Evolutionary conservation across 2,888 invertebrate genomes (phyloP).

Genomic region (Eupithecia subumbrata): DNA sequence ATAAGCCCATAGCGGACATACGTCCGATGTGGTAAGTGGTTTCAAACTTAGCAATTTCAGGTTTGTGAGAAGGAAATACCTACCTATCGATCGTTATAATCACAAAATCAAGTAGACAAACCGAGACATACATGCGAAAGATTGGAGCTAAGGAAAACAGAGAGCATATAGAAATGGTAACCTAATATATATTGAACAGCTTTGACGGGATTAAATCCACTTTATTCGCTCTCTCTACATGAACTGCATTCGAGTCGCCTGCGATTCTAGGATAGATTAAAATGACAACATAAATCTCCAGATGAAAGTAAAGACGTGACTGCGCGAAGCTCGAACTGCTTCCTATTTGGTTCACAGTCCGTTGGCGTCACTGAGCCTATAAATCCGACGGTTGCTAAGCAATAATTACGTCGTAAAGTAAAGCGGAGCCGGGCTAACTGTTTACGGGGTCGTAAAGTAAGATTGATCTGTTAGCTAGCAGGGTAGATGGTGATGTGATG

Average conservation of each 20-base stretch:
- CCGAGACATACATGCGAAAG: background rate
- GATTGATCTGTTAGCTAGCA: conserved; percentile 11
- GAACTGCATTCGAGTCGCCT: background rate
- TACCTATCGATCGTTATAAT: background rate
- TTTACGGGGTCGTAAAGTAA: conserved; percentile 18
- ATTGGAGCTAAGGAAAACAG: background rate
- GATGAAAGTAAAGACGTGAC: conserved; percentile 4
- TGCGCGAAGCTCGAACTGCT: background rate
- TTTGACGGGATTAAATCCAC: background rate
- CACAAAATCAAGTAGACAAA: background rate
- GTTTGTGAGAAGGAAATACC: background rate
- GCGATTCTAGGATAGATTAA: background rate
- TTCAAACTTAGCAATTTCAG: background rate
- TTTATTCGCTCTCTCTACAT: background rate
- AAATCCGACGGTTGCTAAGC: conserved; percentile 9
- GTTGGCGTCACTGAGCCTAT: background rate
- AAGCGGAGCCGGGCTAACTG: conserved; percentile 16
- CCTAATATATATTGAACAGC: background rate
- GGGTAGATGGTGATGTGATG: background rate
- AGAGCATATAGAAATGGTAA: background rate
- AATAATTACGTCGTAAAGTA: conserved; percentile 17
- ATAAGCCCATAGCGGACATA: too few species aligned
- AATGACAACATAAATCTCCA: background rate
- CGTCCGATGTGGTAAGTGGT: conserved; percentile 19
- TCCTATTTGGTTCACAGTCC: conserved; percentile 13